These are phyloP conservation scores for Brachyistius frenatus DNA, from an alignment of 2,113 vertebrate species.

Conservation along the genomic window DNA sequence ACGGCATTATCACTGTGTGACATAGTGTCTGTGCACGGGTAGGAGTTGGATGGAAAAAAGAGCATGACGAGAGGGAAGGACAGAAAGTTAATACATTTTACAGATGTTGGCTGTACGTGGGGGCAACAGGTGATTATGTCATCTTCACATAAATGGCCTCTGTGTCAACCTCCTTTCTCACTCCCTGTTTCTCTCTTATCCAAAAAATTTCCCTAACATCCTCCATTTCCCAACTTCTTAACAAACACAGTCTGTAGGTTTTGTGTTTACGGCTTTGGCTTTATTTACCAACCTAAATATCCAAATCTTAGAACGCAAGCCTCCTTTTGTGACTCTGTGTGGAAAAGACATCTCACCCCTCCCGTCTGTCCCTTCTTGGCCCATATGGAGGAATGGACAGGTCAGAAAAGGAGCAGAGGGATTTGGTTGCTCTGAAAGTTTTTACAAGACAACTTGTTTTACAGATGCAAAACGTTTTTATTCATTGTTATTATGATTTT, in stretches of 20 bases:
- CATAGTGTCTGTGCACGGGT: constrained; percentile 42
- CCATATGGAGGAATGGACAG: constrained; percentile 29
- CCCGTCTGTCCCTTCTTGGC: constrained; percentile 7
- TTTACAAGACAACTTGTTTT: constrained; percentile 40
- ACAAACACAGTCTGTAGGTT: background rate
- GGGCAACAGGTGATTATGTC: constrained; percentile 77
- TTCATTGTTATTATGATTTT: constrained; percentile 24
- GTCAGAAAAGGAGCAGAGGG: constrained; percentile 48
- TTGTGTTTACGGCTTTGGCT: background rate
- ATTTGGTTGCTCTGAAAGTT: constrained; percentile 50
- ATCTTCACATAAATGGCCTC: constrained; percentile 65
- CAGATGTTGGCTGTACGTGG: constrained; percentile 69
- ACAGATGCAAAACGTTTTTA: constrained; percentile 38
- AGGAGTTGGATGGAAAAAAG: constrained; percentile 48
- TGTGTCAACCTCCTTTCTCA: constrained; percentile 30
- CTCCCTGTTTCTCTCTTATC: constrained; percentile 17
- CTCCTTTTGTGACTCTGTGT: constrained; percentile 7
- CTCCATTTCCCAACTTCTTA: background rate
- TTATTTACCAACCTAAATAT: constrained; percentile 25
- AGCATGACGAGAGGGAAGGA: constrained; percentile 3
- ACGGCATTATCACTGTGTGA: constrained; percentile 29
- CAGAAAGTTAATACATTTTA: constrained; percentile 49
- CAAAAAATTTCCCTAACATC: background rate
- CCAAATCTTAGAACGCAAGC: background rate
- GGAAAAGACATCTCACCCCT: constrained; percentile 46